Percentiles rank a stretch among this genome's conserved stretches.
Evolutionary conservation across 2,888 invertebrate genomes (phyloP).

Genomic region (Athalia circularis): DNA sequence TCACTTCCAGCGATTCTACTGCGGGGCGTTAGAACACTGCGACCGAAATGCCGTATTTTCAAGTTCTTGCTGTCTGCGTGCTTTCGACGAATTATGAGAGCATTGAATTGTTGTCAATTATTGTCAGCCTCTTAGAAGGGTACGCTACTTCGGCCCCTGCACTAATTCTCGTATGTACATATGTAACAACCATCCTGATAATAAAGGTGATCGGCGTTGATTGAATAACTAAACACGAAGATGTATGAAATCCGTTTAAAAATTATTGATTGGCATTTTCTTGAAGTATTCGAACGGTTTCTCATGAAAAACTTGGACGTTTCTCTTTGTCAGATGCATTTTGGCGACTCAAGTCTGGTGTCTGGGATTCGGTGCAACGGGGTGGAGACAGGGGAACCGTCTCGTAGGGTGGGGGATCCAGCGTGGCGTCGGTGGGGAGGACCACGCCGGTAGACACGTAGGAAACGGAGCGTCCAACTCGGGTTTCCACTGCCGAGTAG

Average conservation of each 20-base stretch:
- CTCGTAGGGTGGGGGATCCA: slow-evolving; percentile 52
- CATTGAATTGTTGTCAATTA: slow-evolving; percentile 13
- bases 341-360: not conserved
- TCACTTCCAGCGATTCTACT: not conserved
- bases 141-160: not conserved
- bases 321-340: too few species aligned
- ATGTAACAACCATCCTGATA: not conserved
- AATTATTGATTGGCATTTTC: too few species aligned
- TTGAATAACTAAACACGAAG: too few species aligned
- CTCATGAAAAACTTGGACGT: too few species aligned
- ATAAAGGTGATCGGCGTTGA: too few species aligned
- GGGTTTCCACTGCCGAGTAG: slow-evolving; percentile 54
- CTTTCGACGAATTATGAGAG: not conserved
- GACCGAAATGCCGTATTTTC: slow-evolving; percentile 17
- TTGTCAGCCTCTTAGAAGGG: slow-evolving; percentile 5
- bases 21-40: not conserved
- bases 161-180: not conserved
- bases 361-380: slow-evolving; percentile 19
- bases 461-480: slow-evolving; percentile 65
- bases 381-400: slow-evolving; percentile 50
- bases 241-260: too few species aligned
- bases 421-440: slow-evolving; percentile 47
- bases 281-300: too few species aligned
- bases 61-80: not conserved
- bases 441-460: slow-evolving; percentile 65